phyloP scores from a whole-genome alignment of 1,140 invertebrate species.

The Chironomus tepperi region DNA sequence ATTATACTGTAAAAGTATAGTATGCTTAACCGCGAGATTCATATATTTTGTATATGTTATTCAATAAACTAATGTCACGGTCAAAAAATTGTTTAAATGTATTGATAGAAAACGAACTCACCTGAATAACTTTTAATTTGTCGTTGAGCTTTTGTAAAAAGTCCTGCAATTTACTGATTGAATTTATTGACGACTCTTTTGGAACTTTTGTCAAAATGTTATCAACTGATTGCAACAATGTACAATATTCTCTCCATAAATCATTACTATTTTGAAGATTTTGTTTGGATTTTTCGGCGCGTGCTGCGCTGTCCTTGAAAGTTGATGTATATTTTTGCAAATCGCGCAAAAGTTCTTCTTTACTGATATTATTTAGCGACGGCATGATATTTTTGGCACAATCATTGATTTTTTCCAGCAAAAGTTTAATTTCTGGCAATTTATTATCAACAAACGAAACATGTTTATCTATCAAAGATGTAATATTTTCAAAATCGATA shows the following conservation, averaged over 20 bases:
- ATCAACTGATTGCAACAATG: neutral
- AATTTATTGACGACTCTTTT: slow-evolving; percentile 61
- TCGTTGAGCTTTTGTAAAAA: slow-evolving; percentile 63
- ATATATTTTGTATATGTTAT: too few species aligned
- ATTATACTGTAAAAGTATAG: too few species aligned
- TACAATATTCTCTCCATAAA: slow-evolving; percentile 68
- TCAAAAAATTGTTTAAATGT: too few species aligned
- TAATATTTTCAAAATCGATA: slow-evolving; percentile 77
- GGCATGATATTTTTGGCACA: slow-evolving; percentile 80
- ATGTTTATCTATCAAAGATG: slow-evolving; percentile 74
- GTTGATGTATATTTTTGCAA: slow-evolving; percentile 68
- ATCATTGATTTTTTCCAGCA: slow-evolving; percentile 72
- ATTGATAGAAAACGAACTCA: slow-evolving; percentile 39
- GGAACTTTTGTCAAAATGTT: neutral
- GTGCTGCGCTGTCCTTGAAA: slow-evolving; percentile 71
- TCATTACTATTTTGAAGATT: slow-evolving; percentile 67
- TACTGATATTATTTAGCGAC: slow-evolving; percentile 64
- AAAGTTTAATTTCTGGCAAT: slow-evolving; percentile 63
- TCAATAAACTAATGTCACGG: too few species aligned
- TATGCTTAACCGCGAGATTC: too few species aligned
- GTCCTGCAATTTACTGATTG: slow-evolving; percentile 58
- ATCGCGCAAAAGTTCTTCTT: slow-evolving; percentile 69
- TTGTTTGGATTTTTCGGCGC: slow-evolving; percentile 64
- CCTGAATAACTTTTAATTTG: slow-evolving; percentile 68
- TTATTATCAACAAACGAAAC: slow-evolving; percentile 77